Conservation (phyloP, 2,113 vertebrate species). For the Ranitomeya variabilis region DNA sequence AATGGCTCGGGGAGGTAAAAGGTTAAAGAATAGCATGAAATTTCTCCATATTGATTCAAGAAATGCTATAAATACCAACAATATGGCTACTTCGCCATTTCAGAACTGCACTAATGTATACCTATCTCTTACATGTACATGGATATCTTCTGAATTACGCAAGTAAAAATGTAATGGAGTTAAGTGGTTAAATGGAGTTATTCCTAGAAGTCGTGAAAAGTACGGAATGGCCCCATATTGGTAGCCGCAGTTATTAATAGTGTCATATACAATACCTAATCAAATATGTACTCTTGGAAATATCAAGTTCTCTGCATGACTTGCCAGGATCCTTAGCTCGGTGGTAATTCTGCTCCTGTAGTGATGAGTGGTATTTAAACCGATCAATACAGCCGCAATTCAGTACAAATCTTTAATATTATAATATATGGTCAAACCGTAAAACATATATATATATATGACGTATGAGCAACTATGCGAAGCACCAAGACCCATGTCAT, state of each 20-base stretch:
- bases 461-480: neutral
- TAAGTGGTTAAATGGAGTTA: neutral
- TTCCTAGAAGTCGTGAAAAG: neutral
- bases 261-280: neutral
- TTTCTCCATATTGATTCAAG: no score
- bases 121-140: neutral
- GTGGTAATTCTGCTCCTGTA: neutral
- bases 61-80: no score
- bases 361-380: neutral
- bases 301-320: neutral
- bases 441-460: neutral
- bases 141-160: neutral
- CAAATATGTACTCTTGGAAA: neutral
- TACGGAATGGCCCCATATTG: neutral
- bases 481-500: neutral
- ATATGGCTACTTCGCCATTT: no score
- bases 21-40: no score
- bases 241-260: neutral
- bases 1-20: no score
- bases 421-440: slow-evolving; percentile 7
- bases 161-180: neutral
- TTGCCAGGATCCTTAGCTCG: slow-evolving; percentile 4
- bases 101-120: neutral
- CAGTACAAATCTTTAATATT: slow-evolving; percentile 2
- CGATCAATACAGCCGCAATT: neutral